Conservation (phyloP, 2,113 vertebrate species). For the Macaca mulatta region DNA sequence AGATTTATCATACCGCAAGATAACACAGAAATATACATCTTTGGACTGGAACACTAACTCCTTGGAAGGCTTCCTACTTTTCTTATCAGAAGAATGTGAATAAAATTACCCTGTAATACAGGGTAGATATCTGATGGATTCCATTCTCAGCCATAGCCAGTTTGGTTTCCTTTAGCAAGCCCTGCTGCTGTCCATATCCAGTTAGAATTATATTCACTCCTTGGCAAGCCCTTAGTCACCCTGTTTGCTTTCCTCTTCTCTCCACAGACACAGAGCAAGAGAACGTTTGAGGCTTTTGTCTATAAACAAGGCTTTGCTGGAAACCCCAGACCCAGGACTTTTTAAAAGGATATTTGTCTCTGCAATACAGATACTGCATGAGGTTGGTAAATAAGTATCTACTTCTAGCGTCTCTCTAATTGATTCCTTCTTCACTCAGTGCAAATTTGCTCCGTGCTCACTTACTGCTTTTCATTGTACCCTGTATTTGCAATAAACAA, state of each 20-base stretch:
- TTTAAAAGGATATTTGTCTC: not conserved
- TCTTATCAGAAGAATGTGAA: not conserved
- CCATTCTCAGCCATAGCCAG: not conserved
- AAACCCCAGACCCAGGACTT: not conserved
- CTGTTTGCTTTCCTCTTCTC: not conserved
- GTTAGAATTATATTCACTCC: not conserved
- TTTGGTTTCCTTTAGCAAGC: not conserved
- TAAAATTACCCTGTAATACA: not conserved
- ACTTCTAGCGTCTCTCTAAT: not conserved
- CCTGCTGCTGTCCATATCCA: not conserved
- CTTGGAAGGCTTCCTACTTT: not conserved
- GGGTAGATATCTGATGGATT: not conserved
- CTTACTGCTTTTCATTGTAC: not conserved
- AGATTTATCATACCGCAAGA: not conserved
- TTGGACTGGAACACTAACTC: not conserved
- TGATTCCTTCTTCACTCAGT: not conserved
- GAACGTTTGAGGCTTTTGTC: not conserved
- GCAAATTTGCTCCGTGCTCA: not conserved
- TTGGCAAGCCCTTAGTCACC: not conserved
- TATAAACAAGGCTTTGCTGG: not conserved
- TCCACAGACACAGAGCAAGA: not conserved
- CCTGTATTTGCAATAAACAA: not conserved
- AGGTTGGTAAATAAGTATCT: not conserved
- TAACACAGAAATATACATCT: not conserved
- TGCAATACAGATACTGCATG: not conserved